Base-by-base conservation (phyloP, 1,140 invertebrate species). In the Euwallacea similis region DNA sequence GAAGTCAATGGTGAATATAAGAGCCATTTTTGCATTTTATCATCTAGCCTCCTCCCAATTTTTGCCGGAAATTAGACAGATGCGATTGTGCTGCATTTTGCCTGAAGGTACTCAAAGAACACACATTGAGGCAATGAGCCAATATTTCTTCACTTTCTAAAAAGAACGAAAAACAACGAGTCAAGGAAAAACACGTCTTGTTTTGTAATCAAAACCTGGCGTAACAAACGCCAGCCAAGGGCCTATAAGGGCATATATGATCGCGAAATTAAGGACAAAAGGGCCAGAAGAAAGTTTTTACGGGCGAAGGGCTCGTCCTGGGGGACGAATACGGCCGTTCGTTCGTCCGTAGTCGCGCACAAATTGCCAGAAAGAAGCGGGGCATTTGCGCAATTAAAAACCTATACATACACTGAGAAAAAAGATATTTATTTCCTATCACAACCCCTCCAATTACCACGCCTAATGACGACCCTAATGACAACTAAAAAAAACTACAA, bases 281-380 rank as follows among this genome's bases (percentile, higher is more conserved):
- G 67, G 67, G 67, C 67, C 67, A 69, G 67, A 62, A 69, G 67
- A 69, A 69, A 69, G 67, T 69, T 69, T 69, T 69, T 69, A 69
- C 67, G 67, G 59, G 16, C 66, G 56, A 42, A 59, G 54, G 21
- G 55, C 16, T 15, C 56, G 42, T 69, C 67, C 60, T 69, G 13
- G 55, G 67, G 67, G 67, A 69, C 58, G 67, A 69, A 69, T 69
- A 44, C 55, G 9, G 21, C 21, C 21, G 21, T 4, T 33, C 21
- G 21, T 33, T 33, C 21, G 21, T 33, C 21, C 21, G 21, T 33
- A 33, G 21, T 33, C 21, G 21, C 21, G 21, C 21, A 33, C 21
- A 33, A 33, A 33, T 33, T 33, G 21, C 21, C 21, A 33, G 21
- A 33, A 33, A 33, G 21, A 42, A 65, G 6, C 9, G 9, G 46